Evolutionary conservation across 2,888 invertebrate genomes (phyloP), one percentile per base, ranked within the genome.

Genomic region (Caenorhabditis uteleia): DNA sequence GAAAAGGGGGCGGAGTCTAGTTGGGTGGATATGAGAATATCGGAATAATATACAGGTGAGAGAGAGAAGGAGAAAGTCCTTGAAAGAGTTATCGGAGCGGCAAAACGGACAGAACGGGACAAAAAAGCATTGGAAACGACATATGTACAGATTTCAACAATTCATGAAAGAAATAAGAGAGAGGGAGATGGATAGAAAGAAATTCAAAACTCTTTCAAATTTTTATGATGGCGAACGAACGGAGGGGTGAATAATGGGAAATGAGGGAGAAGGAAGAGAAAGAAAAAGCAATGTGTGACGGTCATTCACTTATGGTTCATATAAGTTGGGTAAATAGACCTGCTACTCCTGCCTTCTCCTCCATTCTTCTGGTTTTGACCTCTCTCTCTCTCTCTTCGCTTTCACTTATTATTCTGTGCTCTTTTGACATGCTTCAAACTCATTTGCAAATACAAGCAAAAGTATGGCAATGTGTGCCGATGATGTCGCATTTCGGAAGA

Each of bases 291-390:
- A 43, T 34, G 54, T n/a, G n/a, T n/a, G n/a, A n/a, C n/a, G n/a
- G n/a, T n/a, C n/a, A n/a, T n/a, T 55, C 54, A 49, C 60, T 55
- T 54, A 54, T 55, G 55, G 55, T 55, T 61, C 61, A 54, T 55
- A 55, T 61, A 50, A 46, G 50, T 55, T 49, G 55, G 55, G 50
- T 44, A 62, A 56, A 62, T 31, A 62, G 44, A 50, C n/a, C n/a
- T n/a, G n/a, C n/a, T n/a, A n/a, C n/a, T n/a, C n/a, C n/a, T n/a
- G n/a, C n/a, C n/a, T n/a, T n/a, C n/a, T n/a, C n/a, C n/a, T n/a
- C n/a, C n/a, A n/a, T n/a, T n/a, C n/a, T n/a, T n/a, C n/a, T n/a
- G n/a, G n/a, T n/a, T n/a, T n/a, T n/a, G n/a, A n/a, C n/a, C n/a
- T n/a, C n/a, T n/a, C n/a, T n/a, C n/a, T n/a, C n/a, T n/a, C n/a